Evolutionary conservation across 2,888 invertebrate genomes (phyloP).

Genomic region (Sesia bembeciformis): DNA sequence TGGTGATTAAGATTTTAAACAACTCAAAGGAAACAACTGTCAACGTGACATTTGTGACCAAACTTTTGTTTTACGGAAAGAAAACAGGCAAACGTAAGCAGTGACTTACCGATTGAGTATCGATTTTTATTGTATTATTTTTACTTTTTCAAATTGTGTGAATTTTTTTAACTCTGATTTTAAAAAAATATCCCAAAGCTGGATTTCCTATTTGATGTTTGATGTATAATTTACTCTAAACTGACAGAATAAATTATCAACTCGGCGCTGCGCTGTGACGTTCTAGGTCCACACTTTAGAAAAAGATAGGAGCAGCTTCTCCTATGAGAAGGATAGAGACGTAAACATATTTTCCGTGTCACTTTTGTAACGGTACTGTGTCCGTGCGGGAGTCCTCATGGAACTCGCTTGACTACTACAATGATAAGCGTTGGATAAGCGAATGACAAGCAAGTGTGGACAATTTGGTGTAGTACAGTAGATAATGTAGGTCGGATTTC

Average conservation of each 20-base stretch:
- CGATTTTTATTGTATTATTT: too few species aligned
- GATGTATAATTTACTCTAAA: neutral
- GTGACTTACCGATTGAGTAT: too few species aligned
- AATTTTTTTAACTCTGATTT: neutral
- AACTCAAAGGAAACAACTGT: too few species aligned
- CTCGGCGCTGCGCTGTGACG: neutral
- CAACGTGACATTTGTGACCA: too few species aligned
- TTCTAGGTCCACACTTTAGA: neutral
- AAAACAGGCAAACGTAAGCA: too few species aligned
- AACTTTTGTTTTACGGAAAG: too few species aligned
- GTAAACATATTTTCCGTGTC: slow-evolving; percentile 16
- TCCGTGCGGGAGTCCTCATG: slow-evolving; percentile 65
- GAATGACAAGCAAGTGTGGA: slow-evolving; percentile 46
- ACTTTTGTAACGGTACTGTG: slow-evolving; percentile 68
- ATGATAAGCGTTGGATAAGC: slow-evolving; percentile 70
- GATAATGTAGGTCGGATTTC: slow-evolving; percentile 65
- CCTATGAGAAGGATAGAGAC: neutral
- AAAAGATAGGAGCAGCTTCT: neutral
- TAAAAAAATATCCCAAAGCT: neutral
- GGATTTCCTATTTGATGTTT: neutral
- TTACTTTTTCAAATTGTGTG: too few species aligned
- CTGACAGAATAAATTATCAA: neutral
- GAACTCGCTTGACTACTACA: slow-evolving; percentile 49
- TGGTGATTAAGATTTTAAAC: too few species aligned
- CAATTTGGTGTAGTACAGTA: slow-evolving; percentile 34